These are phyloP conservation scores for Acrobeloides nanus DNA, from an alignment of 2,888 invertebrate genomes.

Conservation along the genomic window DNA sequence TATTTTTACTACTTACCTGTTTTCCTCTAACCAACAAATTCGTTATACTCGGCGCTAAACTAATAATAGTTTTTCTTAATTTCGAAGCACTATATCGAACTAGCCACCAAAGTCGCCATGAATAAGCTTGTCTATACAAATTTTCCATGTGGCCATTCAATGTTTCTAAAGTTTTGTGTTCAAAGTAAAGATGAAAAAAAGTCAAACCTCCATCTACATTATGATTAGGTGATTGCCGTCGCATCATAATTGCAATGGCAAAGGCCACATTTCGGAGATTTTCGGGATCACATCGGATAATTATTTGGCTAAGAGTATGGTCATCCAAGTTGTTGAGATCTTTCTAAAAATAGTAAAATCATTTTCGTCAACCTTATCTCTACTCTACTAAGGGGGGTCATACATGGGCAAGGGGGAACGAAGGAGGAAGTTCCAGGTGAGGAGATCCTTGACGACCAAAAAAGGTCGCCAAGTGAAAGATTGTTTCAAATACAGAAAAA, in stretches of 20 bases:
- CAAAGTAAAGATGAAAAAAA: conserved; percentile 6
- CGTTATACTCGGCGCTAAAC: conserved; percentile 94
- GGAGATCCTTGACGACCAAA: too few relatives aligned
- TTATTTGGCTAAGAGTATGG: conserved; percentile 24
- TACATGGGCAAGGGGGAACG: too few relatives aligned
- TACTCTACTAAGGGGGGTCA: too few relatives aligned
- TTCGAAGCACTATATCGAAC: conserved; percentile 90
- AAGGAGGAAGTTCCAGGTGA: too few relatives aligned
- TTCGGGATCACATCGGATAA: conserved; percentile 36
- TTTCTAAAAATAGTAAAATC: conserved; percentile 3
- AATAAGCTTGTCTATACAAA: conserved; percentile 55
- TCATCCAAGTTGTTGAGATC: conserved; percentile 17
- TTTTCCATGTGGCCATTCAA: conserved; percentile 56
- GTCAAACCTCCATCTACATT: conserved; percentile 33
- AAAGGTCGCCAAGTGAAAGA: too few relatives aligned
- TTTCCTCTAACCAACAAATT: conserved; percentile 94
- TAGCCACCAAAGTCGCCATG: conserved; percentile 51
- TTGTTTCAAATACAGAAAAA: too few relatives aligned
- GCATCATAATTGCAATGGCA: conserved; percentile 39
- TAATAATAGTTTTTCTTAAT: conserved; percentile 87
- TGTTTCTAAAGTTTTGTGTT: conserved; percentile 36
- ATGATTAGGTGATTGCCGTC: conserved; percentile 31
- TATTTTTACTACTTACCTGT: conserved; percentile 72
- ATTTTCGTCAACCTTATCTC: too few relatives aligned
- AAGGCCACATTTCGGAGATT: conserved; percentile 37